phyloP scores from a whole-genome alignment of 2,113 vertebrate genomes.

The Thunnus thynnus region DNA sequence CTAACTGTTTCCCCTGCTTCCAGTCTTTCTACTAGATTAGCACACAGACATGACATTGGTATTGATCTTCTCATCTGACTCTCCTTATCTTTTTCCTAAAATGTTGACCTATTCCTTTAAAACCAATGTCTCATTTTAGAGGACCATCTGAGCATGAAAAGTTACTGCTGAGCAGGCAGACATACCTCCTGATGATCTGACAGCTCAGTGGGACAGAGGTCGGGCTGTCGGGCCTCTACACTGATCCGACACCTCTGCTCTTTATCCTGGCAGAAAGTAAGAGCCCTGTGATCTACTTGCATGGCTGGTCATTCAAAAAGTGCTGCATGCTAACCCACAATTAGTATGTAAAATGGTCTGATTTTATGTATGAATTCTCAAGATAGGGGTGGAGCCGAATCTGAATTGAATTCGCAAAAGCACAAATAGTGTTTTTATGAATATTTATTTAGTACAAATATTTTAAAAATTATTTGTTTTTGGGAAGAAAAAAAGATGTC shows the following conservation, averaged over 20 bases:
- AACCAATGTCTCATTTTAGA: background rate
- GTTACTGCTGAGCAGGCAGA: slow-evolving; percentile 13
- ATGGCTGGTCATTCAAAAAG: background rate
- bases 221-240: background rate
- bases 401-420: no score
- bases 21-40: no score
- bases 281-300: background rate
- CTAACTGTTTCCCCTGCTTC: no score
- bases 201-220: background rate
- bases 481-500: no score
- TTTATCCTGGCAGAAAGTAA: background rate
- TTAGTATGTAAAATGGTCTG: background rate
- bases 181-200: background rate
- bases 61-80: no score
- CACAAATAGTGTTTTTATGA: no score
- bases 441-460: no score
- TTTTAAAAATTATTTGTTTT: no score
- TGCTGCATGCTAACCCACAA: background rate
- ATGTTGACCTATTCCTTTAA: no score
- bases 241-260: background rate
- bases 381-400: no score
- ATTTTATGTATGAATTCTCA: background rate
- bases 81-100: no score
- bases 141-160: background rate
- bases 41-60: no score